These are phyloP conservation scores for Corythornis vintsioides DNA, from an alignment of 2,113 vertebrate genomes.

Conservation along the genomic window DNA sequence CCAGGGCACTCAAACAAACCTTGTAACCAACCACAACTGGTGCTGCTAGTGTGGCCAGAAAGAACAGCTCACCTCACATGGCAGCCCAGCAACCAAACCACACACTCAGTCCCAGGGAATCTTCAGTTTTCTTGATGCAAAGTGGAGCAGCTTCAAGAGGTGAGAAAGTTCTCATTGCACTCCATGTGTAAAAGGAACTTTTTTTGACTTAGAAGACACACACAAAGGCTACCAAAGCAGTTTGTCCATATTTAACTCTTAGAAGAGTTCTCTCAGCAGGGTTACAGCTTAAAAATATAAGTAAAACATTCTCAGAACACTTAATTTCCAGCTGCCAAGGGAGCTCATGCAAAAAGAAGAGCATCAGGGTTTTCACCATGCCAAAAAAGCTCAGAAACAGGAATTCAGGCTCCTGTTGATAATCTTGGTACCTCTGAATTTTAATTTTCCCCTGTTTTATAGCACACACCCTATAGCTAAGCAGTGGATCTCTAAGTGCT, in stretches of 20 bases:
- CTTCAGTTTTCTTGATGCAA: background rate
- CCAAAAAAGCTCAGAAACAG: background rate
- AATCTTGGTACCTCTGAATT: background rate
- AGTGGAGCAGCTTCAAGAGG: background rate
- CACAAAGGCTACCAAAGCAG: background rate
- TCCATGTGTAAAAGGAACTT: background rate
- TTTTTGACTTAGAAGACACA: background rate
- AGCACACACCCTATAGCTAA: background rate
- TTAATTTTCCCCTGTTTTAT: background rate
- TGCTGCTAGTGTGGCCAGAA: background rate
- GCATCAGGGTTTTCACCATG: background rate
- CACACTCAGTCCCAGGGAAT: background rate
- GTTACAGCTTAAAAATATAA: background rate
- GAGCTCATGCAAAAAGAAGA: background rate
- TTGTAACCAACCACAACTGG: background rate
- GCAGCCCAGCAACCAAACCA: background rate
- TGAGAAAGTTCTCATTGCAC: background rate
- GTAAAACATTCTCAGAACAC: background rate
- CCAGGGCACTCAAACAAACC: background rate
- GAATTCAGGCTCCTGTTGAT: background rate
- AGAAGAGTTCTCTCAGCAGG: background rate
- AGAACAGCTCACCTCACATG: rapidly evolving
- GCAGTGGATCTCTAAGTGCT: background rate
- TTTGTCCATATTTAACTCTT: background rate
- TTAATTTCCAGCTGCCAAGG: background rate